phyloP scores from a whole-genome alignment of 2,888 invertebrate genomes.

The Scaptomyza cyrtandrae region DNA sequence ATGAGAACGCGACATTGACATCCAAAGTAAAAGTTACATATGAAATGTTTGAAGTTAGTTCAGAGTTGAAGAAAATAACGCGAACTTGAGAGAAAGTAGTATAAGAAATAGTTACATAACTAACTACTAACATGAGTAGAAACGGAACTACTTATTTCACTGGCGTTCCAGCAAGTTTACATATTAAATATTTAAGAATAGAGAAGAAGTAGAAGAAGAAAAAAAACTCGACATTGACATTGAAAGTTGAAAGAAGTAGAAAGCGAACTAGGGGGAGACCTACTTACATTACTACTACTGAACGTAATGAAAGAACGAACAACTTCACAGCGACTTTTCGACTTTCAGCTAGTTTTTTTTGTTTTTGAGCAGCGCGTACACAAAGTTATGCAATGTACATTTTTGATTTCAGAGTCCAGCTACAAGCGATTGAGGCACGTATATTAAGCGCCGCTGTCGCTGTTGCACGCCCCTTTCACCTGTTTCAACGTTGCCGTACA shows the following conservation, averaged over 20 bases:
- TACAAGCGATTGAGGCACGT: slow-evolving; percentile 47
- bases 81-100: slow-evolving; percentile 1
- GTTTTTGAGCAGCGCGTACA: slow-evolving; percentile 11
- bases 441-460: slow-evolving; percentile 9
- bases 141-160: background rate
- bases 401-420: slow-evolving; percentile 35
- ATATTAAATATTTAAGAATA: background rate
- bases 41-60: slow-evolving; percentile 2
- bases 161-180: background rate
- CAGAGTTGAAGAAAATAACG: background rate
- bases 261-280: background rate
- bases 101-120: background rate
- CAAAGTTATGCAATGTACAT: slow-evolving; percentile 42
- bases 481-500: slow-evolving; percentile 30
- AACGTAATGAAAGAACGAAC: too few species aligned
- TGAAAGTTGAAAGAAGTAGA: background rate
- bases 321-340: background rate
- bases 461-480: slow-evolving; percentile 65
- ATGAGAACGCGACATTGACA: slow-evolving; percentile 51
- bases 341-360: background rate
- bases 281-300: background rate
- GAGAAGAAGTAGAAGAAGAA: background rate
- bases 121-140: background rate
- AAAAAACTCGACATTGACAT: background rate
- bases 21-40: slow-evolving; percentile 17